Evolutionary conservation across 2,113 vertebrate genomes (phyloP).

Genomic region (Bostrychus sinensis): DNA sequence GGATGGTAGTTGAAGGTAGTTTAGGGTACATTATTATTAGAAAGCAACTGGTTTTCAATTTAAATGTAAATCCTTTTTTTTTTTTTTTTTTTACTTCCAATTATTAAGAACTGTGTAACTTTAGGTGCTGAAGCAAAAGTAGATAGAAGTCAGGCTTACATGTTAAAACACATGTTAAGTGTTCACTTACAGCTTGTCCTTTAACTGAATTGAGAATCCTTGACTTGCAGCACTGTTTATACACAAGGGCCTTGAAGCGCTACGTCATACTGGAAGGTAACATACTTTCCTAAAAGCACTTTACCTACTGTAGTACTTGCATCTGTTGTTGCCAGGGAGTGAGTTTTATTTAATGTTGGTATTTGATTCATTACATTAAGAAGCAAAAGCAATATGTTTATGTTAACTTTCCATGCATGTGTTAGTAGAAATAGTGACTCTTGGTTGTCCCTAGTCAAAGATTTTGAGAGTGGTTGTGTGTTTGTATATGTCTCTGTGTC

Average conservation of each 20-base stretch:
- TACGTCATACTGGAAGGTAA: background rate
- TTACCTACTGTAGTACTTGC: too few species aligned
- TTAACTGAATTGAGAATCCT: slow-evolving; percentile 16
- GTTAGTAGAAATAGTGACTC: too few species aligned
- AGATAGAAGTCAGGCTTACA: slow-evolving; percentile 60
- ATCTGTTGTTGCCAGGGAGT: too few species aligned
- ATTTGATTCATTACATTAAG: too few species aligned
- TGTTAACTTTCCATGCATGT: too few species aligned
- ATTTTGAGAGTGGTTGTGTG: too few species aligned
- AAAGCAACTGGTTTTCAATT: slow-evolving; percentile 76
- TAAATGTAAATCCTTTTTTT: slow-evolving; percentile 79
- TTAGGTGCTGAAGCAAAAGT: slow-evolving; percentile 38
- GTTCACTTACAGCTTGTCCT: slow-evolving; percentile 16
- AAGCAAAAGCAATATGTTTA: too few species aligned
- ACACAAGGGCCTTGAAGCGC: background rate
- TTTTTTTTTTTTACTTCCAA: slow-evolving; percentile 62
- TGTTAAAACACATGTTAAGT: slow-evolving; percentile 21
- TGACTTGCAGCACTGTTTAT: background rate
- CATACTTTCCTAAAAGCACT: too few species aligned
- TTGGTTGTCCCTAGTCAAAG: too few species aligned
- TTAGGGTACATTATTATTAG: slow-evolving; percentile 75
- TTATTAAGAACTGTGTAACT: slow-evolving; percentile 67
- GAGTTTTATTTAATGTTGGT: too few species aligned
- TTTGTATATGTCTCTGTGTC: too few species aligned
- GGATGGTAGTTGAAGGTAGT: slow-evolving; percentile 74